These are phyloP conservation scores for Micoletzkya japonica DNA, from an alignment of 2,888 invertebrate genomes.

Conservation along the genomic window DNA sequence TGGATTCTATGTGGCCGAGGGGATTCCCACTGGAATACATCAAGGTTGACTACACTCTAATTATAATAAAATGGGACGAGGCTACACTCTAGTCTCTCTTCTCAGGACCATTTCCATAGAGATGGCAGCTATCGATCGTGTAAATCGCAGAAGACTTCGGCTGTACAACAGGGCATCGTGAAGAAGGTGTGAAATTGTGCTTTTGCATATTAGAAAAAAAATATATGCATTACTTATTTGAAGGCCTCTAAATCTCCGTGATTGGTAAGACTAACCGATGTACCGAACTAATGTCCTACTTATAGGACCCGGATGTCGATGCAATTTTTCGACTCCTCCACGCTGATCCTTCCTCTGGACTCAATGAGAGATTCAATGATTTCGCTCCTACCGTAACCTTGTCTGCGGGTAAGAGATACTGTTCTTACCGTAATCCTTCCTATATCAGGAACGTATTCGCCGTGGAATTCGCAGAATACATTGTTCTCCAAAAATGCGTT, in stretches of 20 bases:
- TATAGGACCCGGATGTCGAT: conserved; percentile 30
- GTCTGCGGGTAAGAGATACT: conserved; percentile 27
- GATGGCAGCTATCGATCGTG: conserved; percentile 29
- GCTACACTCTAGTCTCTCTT: background rate
- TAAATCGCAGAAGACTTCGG: conserved; percentile 31
- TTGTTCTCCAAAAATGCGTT: conserved; percentile 43
- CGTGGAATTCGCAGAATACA: conserved; percentile 50
- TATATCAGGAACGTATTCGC: conserved; percentile 34
- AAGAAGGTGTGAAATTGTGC: conserved; percentile 27
- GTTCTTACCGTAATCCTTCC: no score
- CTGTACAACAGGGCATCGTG: conserved; percentile 46
- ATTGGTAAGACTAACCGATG: background rate
- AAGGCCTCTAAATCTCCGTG: background rate
- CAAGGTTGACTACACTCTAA: background rate
- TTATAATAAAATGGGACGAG: background rate
- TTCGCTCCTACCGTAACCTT: conserved; percentile 39
- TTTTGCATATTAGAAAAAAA: background rate
- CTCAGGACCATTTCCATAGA: conserved; percentile 13
- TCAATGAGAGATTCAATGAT: conserved; percentile 36
- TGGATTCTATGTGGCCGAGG: conserved; percentile 41
- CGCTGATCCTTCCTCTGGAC: conserved; percentile 33
- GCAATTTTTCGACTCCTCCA: conserved; percentile 35
- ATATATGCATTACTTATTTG: background rate
- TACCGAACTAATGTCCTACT: background rate
- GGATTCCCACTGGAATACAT: conserved; percentile 43